Percentiles rank a stretch among this genome's conserved stretches.
phyloP scores from a whole-genome alignment of 2,797 vertebrate genomes.

The Valencia hispanica region DNA sequence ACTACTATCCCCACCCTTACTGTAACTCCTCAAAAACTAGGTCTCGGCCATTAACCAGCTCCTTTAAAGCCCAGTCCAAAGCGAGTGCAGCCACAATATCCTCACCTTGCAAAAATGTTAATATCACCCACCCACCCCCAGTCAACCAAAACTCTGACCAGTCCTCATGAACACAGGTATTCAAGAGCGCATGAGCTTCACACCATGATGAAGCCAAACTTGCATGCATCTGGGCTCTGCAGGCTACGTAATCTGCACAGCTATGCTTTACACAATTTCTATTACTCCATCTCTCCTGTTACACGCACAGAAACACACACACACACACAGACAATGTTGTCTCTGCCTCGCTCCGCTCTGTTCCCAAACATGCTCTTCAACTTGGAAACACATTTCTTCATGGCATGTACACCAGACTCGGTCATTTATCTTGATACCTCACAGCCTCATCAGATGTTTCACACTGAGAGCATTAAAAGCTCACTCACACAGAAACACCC shows the following conservation, averaged over 20 bases:
- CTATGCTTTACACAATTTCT: constrained; percentile 18
- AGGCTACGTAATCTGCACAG: constrained; percentile 36
- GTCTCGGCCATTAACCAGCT: not conserved
- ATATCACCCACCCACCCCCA: not conserved
- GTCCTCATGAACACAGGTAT: constrained; percentile 9
- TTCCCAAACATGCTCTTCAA: not conserved
- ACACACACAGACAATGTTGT: constrained; percentile 7
- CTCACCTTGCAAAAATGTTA: constrained; percentile 21
- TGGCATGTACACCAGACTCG: not conserved
- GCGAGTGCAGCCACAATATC: constrained; percentile 1
- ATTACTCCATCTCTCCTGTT: constrained; percentile 32
- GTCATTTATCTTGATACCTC: constrained; percentile 13
- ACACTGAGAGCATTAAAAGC: not conserved
- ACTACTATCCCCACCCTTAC: not conserved
- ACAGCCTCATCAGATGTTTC: constrained; percentile 2
- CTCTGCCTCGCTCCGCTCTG: not conserved
- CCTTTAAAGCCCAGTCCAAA: constrained; percentile 14
- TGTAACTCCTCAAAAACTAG: not conserved
- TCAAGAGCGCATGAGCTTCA: not conserved
- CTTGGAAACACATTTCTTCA: constrained; percentile 1
- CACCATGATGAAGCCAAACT: constrained; percentile 4
- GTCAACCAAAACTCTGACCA: constrained; percentile 1
- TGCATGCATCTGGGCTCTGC: constrained; percentile 17
- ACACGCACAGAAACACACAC: constrained; percentile 20
- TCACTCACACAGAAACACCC: constrained; percentile 14